These are phyloP conservation scores for Martes martes DNA, from an alignment of 2,113 vertebrate genomes.

Conservation along the genomic window DNA sequence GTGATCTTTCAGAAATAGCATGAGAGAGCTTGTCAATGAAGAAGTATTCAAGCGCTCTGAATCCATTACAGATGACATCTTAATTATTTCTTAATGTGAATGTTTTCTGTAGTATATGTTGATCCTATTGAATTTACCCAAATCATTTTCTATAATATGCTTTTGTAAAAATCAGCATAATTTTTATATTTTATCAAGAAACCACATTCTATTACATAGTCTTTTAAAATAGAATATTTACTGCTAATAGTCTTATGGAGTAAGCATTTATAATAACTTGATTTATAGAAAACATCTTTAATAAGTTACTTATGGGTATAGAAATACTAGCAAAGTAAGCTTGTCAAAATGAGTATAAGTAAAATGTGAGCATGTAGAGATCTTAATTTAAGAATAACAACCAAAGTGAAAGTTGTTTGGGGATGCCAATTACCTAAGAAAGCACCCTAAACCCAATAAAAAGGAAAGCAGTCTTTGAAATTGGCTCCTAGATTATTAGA, in stretches of 20 bases:
- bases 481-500: neutral
- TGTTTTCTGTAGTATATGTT: neutral
- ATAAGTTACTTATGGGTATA: neutral
- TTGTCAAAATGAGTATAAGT: neutral
- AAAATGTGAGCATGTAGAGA: neutral
- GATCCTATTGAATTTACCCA: neutral
- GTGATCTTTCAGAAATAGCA: neutral
- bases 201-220: neutral
- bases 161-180: neutral
- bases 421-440: neutral
- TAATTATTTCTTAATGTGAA: neutral
- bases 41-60: neutral
- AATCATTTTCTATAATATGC: neutral
- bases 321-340: neutral
- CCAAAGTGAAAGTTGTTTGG: neutral
- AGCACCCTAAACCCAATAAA: neutral
- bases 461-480: neutral
- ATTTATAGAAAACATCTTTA: neutral
- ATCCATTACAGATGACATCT: neutral
- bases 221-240: neutral
- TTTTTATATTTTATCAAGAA: neutral
- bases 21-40: neutral
- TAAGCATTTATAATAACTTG: neutral
- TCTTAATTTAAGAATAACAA: conserved; percentile 17
- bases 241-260: neutral